Evolutionary conservation across 1,140 invertebrate species (phyloP), one percentile per base, ranked within the genome.

Genomic region (Mercenaria mercenaria): DNA sequence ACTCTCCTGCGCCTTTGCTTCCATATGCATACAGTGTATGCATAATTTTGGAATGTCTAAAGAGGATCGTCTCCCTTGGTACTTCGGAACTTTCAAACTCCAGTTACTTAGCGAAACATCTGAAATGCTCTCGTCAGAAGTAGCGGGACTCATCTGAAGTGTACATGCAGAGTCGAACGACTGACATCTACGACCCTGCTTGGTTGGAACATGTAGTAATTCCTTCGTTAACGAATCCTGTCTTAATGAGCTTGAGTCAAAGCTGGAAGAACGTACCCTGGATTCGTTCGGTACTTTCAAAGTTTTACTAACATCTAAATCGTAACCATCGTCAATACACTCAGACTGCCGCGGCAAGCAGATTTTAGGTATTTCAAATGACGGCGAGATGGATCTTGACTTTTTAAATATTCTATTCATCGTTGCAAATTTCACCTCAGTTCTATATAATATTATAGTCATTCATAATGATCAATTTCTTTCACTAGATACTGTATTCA

Each of bases 21-120:
- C 97, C 96, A 94, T 67, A 85, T 95, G 93, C 26, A 94, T 85
- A 88, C 94, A 94, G 88, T 95, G 94, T 34, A 95, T 92, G 81
- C 94, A 95, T 13, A 95, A 81, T 74, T 93, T 94, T 15, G 95
- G 95, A 83, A 95, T 94, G 50, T 95, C 95, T 64, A 93, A 85
- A 0, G 95, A 95, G 0, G 92, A 80, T 43, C 94, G 50, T 29
- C 93, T 90, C 26, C 89, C 64, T 72, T 89, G 88, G 64, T 90
- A 91, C 64, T 93, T 93, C 13, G 93, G 93, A 41, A 94, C 76
- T 39, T 91, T 91, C 32, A 92, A 77, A 85, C 84, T 91, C 59
- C 77, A 87, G 32, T 47, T 77, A 0, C 20, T 43, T 0, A 81
- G 39, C 26, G 29, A 56, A 59, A 87, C 89, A 56, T 94, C 93